phyloP scores from a whole-genome alignment of 2,113 vertebrate species.

The Tachycineta bicolor region DNA sequence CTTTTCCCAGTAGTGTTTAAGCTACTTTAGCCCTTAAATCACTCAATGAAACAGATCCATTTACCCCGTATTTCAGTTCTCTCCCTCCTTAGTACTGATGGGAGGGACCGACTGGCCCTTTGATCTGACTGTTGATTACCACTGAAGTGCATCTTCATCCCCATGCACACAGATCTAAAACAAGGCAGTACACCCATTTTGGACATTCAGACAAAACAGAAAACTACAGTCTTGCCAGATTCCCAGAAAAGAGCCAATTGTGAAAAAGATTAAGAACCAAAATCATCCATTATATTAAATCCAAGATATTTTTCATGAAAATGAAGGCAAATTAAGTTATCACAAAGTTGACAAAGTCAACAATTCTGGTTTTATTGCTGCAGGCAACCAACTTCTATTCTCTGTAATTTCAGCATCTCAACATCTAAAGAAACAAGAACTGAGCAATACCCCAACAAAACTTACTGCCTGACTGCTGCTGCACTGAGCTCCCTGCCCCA shows the following conservation, averaged over 20 bases:
- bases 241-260: background rate
- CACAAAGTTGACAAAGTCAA: background rate
- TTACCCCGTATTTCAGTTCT: background rate
- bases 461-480: background rate
- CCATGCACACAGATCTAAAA: accelerated
- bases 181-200: background rate
- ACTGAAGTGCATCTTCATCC: background rate
- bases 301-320: background rate
- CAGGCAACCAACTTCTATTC: background rate
- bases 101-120: background rate
- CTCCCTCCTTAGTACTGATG: accelerated
- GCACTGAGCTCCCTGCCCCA: background rate
- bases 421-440: background rate
- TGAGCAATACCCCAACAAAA: background rate
- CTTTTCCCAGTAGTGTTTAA: background rate
- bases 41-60: background rate
- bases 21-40: background rate
- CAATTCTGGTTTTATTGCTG: background rate
- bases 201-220: background rate
- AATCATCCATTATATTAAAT: background rate
- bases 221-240: background rate
- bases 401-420: background rate
- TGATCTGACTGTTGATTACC: background rate
- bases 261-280: background rate
- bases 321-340: background rate